Evolutionary conservation across 1,140 invertebrate genomes (phyloP), one percentile per base, ranked within the genome.

Genomic region (Trypoxylus dichotomus): DNA sequence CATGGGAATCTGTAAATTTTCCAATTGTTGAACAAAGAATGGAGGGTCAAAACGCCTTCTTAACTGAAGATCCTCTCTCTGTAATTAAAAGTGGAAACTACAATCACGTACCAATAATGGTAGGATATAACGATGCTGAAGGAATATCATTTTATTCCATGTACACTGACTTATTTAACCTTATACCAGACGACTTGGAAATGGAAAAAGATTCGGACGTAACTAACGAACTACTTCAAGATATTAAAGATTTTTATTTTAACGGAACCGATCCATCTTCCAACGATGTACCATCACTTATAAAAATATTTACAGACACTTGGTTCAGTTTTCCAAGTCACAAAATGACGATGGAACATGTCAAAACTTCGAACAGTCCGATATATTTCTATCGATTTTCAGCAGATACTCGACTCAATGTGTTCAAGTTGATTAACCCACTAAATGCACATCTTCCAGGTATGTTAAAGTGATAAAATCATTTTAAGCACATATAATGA

Each of bases 171-270:
- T 27, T 47, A 6, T 75, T 27, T 25, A 42, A 21, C 27, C 19
- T 75, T 24, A 42, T 89, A 24, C 88, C 88, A 2, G 83, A 86
- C 79, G 83, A 85, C 6, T 86, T 87, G 75, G 85, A 86, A 76
- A 85, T 89, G 74, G 80, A 86, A 80, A 80, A 86, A 19, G 85
- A 85, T 71, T 83, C 85, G 24, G 78, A 87, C 11, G 82, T 86
- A 58, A 86, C 88, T 63, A 79, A 82, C 37, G 80, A 87, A 79
- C 84, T 88, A 15, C 78, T 87, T 0, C 75, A 87, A 58, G 86
- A 88, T 79, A 83, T 90, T 3, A 89, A 88, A 80, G 82, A 89
- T 24, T 87, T 85, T 76, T 90, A 90, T 79, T 89, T 89, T 78
- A 83, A 86, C 3, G 86, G 89, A 77, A 86, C 78, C 42, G 84